These are phyloP conservation scores for Dryoscopus gambensis DNA, from an alignment of 2,113 vertebrate species.

Conservation along the genomic window DNA sequence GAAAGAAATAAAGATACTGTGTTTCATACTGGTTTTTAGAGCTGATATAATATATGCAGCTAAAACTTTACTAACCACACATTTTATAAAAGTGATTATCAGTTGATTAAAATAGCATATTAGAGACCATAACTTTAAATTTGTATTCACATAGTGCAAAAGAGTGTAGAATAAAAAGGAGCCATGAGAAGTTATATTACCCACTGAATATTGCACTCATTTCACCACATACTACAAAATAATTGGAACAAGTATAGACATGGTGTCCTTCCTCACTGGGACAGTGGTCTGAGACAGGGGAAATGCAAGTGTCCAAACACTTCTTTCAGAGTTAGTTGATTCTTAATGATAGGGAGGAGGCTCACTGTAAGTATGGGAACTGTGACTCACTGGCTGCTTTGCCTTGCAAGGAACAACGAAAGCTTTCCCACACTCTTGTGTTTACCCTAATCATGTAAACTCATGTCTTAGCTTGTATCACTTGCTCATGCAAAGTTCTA, in stretches of 20 bases:
- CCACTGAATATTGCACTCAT: neutral
- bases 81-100: neutral
- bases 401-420: neutral
- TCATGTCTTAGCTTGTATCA: neutral
- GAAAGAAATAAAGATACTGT: neutral
- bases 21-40: neutral
- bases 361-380: neutral
- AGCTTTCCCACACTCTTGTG: neutral
- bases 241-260: neutral
- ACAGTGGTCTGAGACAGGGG: neutral
- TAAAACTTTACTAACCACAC: neutral
- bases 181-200: neutral
- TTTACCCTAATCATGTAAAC: neutral
- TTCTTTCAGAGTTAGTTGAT: neutral
- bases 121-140: neutral
- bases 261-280: neutral
- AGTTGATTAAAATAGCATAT: neutral
- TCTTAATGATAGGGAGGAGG: neutral
- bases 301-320: neutral
- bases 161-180: neutral
- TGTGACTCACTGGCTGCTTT: neutral
- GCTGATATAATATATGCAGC: neutral
- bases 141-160: neutral
- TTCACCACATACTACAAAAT: neutral
- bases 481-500: neutral